Percentiles rank a stretch among this genome's conserved stretches.
These are phyloP conservation scores for Ceratothoa steindachneri DNA, from an alignment of 2,888 invertebrate species.

Conservation along the genomic window DNA sequence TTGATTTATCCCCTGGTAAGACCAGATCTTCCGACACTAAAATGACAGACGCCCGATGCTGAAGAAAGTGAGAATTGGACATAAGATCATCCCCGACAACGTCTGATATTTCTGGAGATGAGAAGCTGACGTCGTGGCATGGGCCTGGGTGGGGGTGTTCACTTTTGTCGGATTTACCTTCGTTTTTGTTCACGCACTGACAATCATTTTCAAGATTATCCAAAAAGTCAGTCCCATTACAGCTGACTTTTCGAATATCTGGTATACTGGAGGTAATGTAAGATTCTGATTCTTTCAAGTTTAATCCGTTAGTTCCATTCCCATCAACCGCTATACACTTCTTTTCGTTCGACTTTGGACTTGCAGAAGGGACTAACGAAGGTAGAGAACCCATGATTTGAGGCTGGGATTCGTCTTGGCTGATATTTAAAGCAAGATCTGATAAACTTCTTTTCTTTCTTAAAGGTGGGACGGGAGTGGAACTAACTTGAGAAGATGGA, in stretches of 20 bases:
- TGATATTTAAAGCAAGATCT: background rate
- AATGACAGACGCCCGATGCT: background rate
- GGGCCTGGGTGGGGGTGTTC: background rate
- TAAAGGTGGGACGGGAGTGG: background rate
- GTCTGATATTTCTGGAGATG: background rate
- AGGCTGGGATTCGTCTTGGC: background rate
- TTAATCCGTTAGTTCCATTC: background rate
- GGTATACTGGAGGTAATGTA: background rate
- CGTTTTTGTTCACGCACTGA: too few relatives aligned
- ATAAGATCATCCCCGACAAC: background rate
- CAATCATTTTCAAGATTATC: background rate
- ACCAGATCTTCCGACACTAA: background rate
- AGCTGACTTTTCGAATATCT: background rate
- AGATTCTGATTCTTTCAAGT: background rate
- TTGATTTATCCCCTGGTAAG: background rate
- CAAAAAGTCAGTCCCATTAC: background rate
- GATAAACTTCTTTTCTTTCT: background rate
- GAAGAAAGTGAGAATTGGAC: background rate
- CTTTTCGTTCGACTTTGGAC: background rate
- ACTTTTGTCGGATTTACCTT: too few relatives aligned
- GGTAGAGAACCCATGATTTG: background rate
- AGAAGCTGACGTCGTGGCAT: background rate
- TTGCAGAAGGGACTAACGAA: background rate
- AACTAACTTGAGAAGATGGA: background rate
- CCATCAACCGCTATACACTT: background rate